Evolutionary conservation across 2,113 vertebrate genomes (phyloP).

Genomic region (Paramormyrops kingsleyae): DNA sequence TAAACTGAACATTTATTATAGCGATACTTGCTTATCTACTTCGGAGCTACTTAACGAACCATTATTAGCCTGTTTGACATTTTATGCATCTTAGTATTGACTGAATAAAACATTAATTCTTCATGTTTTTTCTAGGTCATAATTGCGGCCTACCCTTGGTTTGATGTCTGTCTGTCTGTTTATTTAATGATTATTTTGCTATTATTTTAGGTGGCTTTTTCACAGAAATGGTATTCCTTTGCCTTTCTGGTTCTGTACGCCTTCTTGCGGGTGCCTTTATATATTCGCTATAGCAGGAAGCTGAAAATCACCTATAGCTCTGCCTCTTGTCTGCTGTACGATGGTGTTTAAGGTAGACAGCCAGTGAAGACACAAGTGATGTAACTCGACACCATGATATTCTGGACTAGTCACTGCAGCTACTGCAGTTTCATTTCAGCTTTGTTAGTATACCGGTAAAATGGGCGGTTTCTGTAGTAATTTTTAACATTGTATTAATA

Average conservation of each 20-base stretch:
- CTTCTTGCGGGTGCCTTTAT: neutral
- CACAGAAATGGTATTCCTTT: neutral
- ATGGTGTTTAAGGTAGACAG: neutral
- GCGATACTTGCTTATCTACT: neutral
- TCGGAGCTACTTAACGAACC: neutral
- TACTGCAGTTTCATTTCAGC: neutral
- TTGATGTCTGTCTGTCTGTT: neutral
- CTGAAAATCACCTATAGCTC: constrained; percentile 8
- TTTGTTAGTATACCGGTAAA: neutral
- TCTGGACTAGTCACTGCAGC: neutral
- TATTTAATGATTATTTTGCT: neutral
- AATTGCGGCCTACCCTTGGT: neutral
- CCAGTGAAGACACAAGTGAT: neutral
- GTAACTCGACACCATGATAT: neutral
- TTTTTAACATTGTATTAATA: neutral
- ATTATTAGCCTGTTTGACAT: neutral
- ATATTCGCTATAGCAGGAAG: neutral
- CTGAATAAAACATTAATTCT: neutral
- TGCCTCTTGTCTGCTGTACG: neutral
- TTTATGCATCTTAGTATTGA: neutral
- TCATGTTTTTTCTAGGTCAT: neutral
- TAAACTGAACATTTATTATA: neutral
- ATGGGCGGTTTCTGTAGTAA: neutral
- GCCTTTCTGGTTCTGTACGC: neutral
- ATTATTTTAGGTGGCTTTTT: neutral